Evolutionary conservation across 2,797 vertebrate genomes (phyloP), one percentile per base, ranked within the genome.

Genomic region (Amphiprion clarkii): DNA sequence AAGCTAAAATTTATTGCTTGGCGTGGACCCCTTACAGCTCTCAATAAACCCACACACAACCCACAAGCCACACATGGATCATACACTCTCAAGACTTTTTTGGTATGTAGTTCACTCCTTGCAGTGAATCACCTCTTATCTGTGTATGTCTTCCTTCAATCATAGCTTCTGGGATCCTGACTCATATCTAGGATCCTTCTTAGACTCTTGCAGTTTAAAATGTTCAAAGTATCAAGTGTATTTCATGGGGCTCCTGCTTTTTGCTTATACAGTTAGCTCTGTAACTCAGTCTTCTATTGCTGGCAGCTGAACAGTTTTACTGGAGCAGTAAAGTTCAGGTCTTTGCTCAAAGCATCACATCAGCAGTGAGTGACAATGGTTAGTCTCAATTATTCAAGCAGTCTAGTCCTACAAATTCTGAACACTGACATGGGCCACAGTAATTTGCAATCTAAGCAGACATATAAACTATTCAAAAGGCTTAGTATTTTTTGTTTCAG

Each of bases 41-140:
- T 75, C 17, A 60, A 59, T 40, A 61, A 31, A 31, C 64, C 44
- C 61, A 76, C 66, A 76, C 17, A 60, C 63, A 31, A 31, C 58
- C 44, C 64, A 76, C 62, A 76, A 55, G 62, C 78, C 70, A 77
- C 53, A 55, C 62, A 40, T 39, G 0, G 29, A 69, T 82, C 79
- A 82, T 48, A 6, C 59, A 44, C 19, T 6, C 33, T 78, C 64
- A 76, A 80, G 67, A 60, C 46, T 60, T 62, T 70, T 71, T 57
- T 69, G 54, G 55, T 68, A 44, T 23, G 55, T 17, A 62, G 48
- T 54, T 65, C 61, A 74, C 75, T 84, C 82, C 81, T 76, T 69
- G n/a, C 67, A 78, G 42, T 88, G 85, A 86, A 55, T 89, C 86
- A 82, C 39, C 23, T 42, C 58, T 64, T 58, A 71, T 78, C 60